Evolutionary conservation across 1,140 invertebrate species (phyloP).

Genomic region (Streblospio benedicti): DNA sequence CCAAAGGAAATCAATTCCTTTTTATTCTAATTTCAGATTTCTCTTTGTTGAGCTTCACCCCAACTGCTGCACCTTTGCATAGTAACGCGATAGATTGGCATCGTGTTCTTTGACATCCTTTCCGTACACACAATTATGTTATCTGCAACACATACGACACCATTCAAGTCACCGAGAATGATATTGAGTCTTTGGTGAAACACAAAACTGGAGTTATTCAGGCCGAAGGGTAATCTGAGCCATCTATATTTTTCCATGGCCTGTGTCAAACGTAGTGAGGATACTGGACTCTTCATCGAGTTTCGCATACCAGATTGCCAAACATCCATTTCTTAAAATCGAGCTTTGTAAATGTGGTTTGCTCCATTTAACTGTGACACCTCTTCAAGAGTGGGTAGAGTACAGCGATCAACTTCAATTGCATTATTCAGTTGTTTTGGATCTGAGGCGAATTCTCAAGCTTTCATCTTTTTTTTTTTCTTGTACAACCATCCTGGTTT

Average conservation of each 20-base stretch:
- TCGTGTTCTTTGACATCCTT: conserved; percentile 4
- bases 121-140: conserved; percentile 1
- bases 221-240: conserved; percentile 20
- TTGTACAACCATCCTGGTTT: no score
- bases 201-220: no score
- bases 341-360: no score
- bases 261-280: conserved; percentile 25
- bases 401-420: no score
- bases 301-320: no score
- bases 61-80: conserved; percentile 27
- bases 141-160: conserved; percentile 42
- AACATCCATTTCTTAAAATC: no score
- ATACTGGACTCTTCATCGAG: no score
- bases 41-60: conserved; percentile 38
- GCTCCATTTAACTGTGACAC: no score
- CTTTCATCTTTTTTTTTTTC: no score
- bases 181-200: conserved; percentile 26
- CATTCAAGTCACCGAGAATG: conserved; percentile 38
- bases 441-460: no score
- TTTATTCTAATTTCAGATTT: conserved; percentile 23
- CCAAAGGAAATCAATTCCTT: conserved; percentile 9
- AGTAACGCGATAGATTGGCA: conserved; percentile 25
- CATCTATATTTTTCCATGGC: conserved; percentile 22
- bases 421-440: no score
- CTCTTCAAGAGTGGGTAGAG: no score